phyloP scores from a whole-genome alignment of 2,113 vertebrate species.

The Polypterus bichir region DNA sequence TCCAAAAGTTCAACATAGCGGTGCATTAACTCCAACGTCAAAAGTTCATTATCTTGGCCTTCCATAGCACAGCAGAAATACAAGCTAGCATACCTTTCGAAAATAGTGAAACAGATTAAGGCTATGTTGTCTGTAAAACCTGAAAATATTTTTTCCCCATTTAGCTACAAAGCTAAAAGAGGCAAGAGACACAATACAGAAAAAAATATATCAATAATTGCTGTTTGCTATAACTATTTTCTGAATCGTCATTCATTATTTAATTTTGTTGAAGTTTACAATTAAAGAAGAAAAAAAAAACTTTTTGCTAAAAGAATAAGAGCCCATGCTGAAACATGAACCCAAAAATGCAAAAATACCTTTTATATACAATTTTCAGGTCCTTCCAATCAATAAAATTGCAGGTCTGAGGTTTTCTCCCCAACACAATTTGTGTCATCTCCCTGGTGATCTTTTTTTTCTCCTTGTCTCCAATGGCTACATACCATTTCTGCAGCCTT shows the following conservation, averaged over 20 bases:
- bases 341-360: conserved; percentile 37
- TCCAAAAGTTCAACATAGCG: conserved; percentile 84
- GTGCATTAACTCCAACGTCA: conserved; percentile 77
- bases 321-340: no score
- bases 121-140: background rate
- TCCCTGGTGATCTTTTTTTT: conserved; percentile 87
- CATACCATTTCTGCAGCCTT: conserved; percentile 93
- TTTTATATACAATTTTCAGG: conserved; percentile 94
- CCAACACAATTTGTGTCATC: conserved; percentile 75
- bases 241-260: no score
- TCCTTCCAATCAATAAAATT: conserved; percentile 96
- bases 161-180: no score
- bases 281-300: no score
- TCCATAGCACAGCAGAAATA: conserved; percentile 83
- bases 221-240: no score
- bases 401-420: conserved; percentile 72
- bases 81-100: conserved; percentile 76
- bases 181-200: no score
- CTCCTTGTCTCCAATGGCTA: conserved; percentile 75
- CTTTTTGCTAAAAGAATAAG: no score
- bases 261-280: no score
- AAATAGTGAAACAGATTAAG: conserved; percentile 19
- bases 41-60: conserved; percentile 76
- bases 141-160: no score
- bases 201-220: no score